A percentile compares a stretch with the other conserved stretches of the same genome.
Evolutionary conservation across 1,140 invertebrate species (phyloP).

Genomic region (Trichogramma pretiosum): DNA sequence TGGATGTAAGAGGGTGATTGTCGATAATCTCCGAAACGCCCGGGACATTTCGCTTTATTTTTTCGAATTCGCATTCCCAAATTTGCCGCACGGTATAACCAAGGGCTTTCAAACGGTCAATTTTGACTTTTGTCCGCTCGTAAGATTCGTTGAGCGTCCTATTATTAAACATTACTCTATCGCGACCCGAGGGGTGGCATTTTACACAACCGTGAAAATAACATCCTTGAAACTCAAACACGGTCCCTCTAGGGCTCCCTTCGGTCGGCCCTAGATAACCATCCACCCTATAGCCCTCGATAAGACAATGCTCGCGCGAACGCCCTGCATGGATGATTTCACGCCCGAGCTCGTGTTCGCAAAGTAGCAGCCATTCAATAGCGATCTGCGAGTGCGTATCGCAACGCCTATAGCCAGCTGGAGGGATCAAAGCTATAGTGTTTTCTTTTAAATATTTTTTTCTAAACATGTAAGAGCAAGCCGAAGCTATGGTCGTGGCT

Average conservation of each 20-base stretch:
- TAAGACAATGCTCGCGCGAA: background rate
- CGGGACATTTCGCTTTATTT: background rate
- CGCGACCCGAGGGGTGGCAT: background rate
- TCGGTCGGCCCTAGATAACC: background rate
- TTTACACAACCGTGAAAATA: background rate
- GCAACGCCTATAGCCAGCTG: background rate
- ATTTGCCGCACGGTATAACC: background rate
- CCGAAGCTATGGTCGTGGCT: background rate
- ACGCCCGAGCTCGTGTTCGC: background rate
- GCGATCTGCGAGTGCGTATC: background rate
- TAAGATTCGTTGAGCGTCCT: background rate
- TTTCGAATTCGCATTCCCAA: constrained; percentile 1
- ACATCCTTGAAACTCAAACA: constrained; percentile 5
- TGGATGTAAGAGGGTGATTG: background rate
- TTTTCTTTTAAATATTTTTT: background rate
- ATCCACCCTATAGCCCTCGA: background rate
- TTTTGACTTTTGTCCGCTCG: background rate
- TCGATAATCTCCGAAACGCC: background rate
- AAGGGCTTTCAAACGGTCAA: background rate
- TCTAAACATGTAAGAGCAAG: background rate
- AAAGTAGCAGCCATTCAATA: background rate
- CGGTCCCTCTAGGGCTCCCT: background rate
- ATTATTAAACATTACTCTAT: background rate
- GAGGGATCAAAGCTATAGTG: background rate
- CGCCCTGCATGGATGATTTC: background rate